These are phyloP conservation scores for Formica selysi DNA, from an alignment of 1,140 invertebrate species.

Conservation along the genomic window DNA sequence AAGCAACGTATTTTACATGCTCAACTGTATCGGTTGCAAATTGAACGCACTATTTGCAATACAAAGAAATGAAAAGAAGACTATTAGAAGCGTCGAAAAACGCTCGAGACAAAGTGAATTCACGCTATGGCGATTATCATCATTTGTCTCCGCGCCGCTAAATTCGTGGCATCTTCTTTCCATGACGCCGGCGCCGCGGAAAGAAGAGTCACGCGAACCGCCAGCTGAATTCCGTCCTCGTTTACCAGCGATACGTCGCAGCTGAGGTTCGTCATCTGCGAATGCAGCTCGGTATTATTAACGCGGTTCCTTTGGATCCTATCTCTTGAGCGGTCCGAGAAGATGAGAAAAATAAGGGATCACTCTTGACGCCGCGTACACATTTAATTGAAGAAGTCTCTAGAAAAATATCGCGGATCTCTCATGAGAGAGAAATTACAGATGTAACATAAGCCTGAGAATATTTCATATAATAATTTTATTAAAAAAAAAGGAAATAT, in stretches of 20 bases:
- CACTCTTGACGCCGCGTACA: background rate
- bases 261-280: conserved; percentile 46
- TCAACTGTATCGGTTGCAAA: background rate
- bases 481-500: background rate
- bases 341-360: conserved; percentile 30
- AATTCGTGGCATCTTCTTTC: conserved; percentile 52
- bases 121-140: conserved; percentile 10
- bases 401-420: background rate
- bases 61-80: background rate
- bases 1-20: background rate
- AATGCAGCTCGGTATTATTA: conserved; percentile 51
- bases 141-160: conserved; percentile 31
- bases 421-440: background rate
- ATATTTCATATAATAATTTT: background rate
- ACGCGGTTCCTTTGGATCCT: background rate
- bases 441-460: too few relatives aligned
- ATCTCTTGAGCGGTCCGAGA: conserved; percentile 2
- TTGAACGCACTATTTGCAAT: background rate
- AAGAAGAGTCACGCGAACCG: conserved; percentile 41
- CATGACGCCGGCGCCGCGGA: conserved; percentile 43
- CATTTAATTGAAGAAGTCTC: conserved; percentile 4
- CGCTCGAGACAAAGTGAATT: conserved; percentile 11
- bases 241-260: conserved; percentile 50
- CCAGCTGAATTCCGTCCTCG: conserved; percentile 43
- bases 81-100: conserved; percentile 9